A percentile compares a stretch with the other conserved stretches of the same genome.
Conservation (phyloP, 92 coral and sea anemone genomes). For the Parazoanthus darwini region DNA sequence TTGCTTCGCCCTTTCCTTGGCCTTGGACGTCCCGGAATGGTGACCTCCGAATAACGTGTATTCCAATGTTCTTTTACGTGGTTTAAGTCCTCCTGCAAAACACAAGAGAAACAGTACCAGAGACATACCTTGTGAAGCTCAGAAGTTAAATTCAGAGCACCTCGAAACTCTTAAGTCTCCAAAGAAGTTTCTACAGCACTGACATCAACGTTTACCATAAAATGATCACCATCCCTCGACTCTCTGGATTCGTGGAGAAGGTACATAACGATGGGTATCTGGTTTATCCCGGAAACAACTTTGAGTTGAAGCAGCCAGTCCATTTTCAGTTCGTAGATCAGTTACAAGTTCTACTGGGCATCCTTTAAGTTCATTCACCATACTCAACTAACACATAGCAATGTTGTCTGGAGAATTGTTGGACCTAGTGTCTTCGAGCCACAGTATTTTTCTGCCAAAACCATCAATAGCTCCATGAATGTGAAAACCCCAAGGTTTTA, state of each 20-base stretch:
- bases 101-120: slow-evolving; percentile 50
- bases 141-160: slow-evolving; percentile 50
- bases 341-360: too few species aligned
- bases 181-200: slow-evolving; percentile 67
- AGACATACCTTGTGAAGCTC: slow-evolving; percentile 46
- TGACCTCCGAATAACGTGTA: slow-evolving; percentile 12
- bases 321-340: slow-evolving; percentile 76
- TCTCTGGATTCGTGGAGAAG: slow-evolving; percentile 65
- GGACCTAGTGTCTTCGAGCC: too few species aligned
- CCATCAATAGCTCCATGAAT: too few species aligned
- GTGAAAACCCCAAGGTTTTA: too few species aligned
- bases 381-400: too few species aligned
- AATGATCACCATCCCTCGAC: slow-evolving; percentile 78
- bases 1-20: too few species aligned
- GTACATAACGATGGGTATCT: slow-evolving; percentile 65
- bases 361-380: too few species aligned
- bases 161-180: slow-evolving; percentile 53
- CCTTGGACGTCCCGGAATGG: slow-evolving; percentile 16
- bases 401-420: too few species aligned
- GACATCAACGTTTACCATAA: slow-evolving; percentile 43
- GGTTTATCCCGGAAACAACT: slow-evolving; percentile 60
- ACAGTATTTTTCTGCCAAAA: too few species aligned
- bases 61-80: slow-evolving; percentile 46
- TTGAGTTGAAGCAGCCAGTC: slow-evolving; percentile 63
- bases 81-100: slow-evolving; percentile 36